phyloP scores from a whole-genome alignment of 1,140 invertebrate species.

The Stegodyphus mimosarum region DNA sequence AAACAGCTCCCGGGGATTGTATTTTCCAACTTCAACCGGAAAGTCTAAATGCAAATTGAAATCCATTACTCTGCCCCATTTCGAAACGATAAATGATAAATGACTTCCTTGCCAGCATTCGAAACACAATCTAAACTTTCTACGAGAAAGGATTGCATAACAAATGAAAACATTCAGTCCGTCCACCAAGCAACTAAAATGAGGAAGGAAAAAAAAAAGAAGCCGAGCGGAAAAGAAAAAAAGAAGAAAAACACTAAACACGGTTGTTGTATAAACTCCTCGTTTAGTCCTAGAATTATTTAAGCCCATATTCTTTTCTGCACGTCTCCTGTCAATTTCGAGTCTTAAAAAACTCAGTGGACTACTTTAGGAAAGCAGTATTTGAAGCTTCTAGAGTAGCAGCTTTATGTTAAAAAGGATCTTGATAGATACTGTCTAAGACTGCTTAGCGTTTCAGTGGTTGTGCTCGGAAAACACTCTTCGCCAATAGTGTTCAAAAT shows the following conservation, averaged over 20 bases:
- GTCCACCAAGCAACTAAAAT: background rate
- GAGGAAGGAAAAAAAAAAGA: background rate
- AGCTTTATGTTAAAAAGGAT: too few species aligned
- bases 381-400: too few species aligned
- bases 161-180: background rate
- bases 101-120: conserved; percentile 32
- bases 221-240: too few species aligned
- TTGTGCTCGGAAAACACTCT: too few species aligned
- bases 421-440: too few species aligned
- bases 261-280: background rate
- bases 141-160: conserved; percentile 8
- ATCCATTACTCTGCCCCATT: conserved; percentile 35
- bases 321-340: too few species aligned
- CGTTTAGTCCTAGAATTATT: background rate
- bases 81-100: conserved; percentile 43
- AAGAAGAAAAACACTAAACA: background rate
- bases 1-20: background rate
- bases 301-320: background rate
- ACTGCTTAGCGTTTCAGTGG: too few species aligned
- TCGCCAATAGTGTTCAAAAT: too few species aligned
- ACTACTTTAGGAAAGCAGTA: too few species aligned
- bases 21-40: background rate
- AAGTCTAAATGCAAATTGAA: conserved; percentile 54
- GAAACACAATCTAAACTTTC: conserved; percentile 49
- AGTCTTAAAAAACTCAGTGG: too few species aligned